Evolutionary conservation across 2,888 invertebrate species (phyloP), one percentile per base, ranked within the genome.

Genomic region (Tetramorium bicarinatum): DNA sequence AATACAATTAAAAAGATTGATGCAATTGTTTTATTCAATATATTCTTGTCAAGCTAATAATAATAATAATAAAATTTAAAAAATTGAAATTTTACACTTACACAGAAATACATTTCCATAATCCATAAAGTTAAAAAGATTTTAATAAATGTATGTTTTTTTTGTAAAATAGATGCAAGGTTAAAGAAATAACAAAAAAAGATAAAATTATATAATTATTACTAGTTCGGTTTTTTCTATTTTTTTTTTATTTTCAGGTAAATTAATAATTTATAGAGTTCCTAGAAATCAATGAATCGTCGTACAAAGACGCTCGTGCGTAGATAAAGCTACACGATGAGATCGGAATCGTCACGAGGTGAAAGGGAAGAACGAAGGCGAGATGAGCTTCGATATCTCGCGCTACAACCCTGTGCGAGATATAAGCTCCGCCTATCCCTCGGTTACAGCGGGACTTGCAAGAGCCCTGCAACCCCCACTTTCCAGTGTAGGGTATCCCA

Each of bases 381-480:
- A 80, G 79, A 91, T 89, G 87, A 89, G 89, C 90, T 90, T 91
- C 92, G 91, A 93, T 92, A 93, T 93, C 91, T 85, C 89, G 90
- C 87, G 88, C 88, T 92, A 92, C 92, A 92, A 91, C 91, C 92
- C 88, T 81, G 82, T 81, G 72, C 83, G 91, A 87, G 92, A 92
- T 91, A 91, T 92, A 94, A 93, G 94, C 94, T 92, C 94, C 94
- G 94, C 94, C 94, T 91, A 90, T 90, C 86, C 86, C 87, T 87
- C 88, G 89, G 88, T 87, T 92, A 90, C 88, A 89, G 71, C 89
- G 83, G 90, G 87, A 91, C 92, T 91, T 93, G 85, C 89, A 90
- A 91, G 91, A 90, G 89, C 87, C 88, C 83, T 85, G 88, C 85
- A 87, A 84, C 83, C 87, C 87, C 85, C 85, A 86, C 83, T 59